Percentiles rank a stretch among this genome's conserved stretches.
These are phyloP conservation scores for Crypturellus tataupa DNA, from an alignment of 2,797 vertebrate species.

Conservation along the genomic window DNA sequence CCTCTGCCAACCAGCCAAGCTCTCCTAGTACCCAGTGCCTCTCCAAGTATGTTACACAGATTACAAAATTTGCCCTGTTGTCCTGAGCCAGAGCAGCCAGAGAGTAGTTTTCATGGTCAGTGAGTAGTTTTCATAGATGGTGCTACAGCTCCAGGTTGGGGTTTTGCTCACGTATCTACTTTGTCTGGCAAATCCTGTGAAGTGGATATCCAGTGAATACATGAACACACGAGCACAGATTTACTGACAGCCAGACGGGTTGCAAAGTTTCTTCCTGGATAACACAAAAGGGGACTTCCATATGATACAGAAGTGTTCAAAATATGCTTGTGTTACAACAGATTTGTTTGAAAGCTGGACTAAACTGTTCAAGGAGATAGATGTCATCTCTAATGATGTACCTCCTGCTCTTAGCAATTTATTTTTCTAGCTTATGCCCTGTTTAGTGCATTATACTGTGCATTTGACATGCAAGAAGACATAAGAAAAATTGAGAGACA, in stretches of 20 bases:
- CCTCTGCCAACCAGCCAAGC: background rate
- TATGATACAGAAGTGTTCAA: background rate
- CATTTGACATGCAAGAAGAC: background rate
- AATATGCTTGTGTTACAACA: background rate
- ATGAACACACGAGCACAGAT: background rate
- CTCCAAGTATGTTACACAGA: background rate
- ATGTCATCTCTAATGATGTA: background rate
- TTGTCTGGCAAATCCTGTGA: background rate
- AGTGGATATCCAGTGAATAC: background rate
- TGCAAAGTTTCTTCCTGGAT: background rate
- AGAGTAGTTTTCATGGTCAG: rapidly evolving
- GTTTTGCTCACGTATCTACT: background rate
- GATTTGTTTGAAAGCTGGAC: background rate
- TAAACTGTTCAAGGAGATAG: background rate
- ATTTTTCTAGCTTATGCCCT: background rate
- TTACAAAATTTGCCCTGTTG: background rate
- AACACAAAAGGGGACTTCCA: background rate
- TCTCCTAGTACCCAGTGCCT: background rate
- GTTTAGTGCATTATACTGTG: background rate
- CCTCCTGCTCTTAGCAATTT: background rate
- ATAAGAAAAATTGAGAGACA: background rate
- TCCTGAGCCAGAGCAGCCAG: background rate
- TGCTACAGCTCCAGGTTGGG: background rate
- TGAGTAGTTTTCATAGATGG: rapidly evolving
- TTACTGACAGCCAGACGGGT: background rate